Base-by-base conservation (phyloP, 2,113 vertebrate genomes). In the Pycnonotus jocosus region DNA sequence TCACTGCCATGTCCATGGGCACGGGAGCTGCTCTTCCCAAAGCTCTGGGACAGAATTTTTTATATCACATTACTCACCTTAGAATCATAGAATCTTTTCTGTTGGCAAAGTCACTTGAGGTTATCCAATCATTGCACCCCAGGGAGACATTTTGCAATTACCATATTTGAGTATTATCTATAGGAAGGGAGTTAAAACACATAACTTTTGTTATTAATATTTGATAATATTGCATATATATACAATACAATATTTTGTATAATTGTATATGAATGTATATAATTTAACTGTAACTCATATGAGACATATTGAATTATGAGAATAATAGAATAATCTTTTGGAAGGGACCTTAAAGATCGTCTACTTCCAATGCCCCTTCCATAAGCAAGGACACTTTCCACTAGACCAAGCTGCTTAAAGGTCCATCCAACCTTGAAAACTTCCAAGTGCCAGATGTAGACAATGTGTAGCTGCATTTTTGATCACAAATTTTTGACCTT, bases 401-500 rank as follows among this genome's bases (percentile, higher is more conserved):
- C 9, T 15, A n/a, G 9, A 68, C 20, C 6, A 60, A 14, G 24
- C 18, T 74, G 45, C 28, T 47, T 60, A 40, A 68, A 60, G 11
- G 5, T 30, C 28, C 24, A 47, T 40, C 13, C 45, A 89, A 22
- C n/a, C 28, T 35, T 53, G 38, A 60, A 74, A 45, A 60, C 11
- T 74, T 60, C 8, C 20, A 47, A n/a, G 18, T 31, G 38, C 76
- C 72, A 88, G 50, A 89, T 37, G 16, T 65, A 81, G 71, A 47
- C 38, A 77, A 68, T n/a, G 31, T 28, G 10, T 45, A 85, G 54
- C 48, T 87, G 83, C 96, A 93, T 66, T 81, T 96, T 95, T 90
- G 38, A 40, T 69, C 66, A 74, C 33, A 92, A 84, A n/a, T 79
- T 90, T 90, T 89, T 80, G 40, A 73, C n/a, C 53, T 95, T 96